Evolutionary conservation across 2,113 vertebrate species (phyloP), one percentile per base, ranked within the genome.

Genomic region (Bolborhynchus lineola): DNA sequence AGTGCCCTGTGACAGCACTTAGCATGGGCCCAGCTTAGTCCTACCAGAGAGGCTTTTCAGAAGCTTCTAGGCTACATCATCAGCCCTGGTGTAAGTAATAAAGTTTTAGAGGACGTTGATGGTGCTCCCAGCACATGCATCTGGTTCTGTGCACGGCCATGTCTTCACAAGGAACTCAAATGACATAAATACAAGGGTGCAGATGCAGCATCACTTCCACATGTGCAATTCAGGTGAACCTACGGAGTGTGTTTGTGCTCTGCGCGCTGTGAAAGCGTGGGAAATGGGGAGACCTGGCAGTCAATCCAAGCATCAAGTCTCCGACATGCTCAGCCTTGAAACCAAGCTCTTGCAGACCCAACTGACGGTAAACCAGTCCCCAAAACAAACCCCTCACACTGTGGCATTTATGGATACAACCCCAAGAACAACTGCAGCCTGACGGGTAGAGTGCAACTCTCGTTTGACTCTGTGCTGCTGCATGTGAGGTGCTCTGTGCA

Each of bases 71-170:
- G n/a, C 60, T 63, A 23, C 44, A 29, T 37, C 72, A 77, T 72
- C 52, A 94, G 59, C 53, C 52, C 72, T 39, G 16, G 31, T 28
- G 69, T 20, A 76, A 33, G 44, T 1, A 76, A 64, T 7, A 9
- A 89, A 62, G 17, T 47, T 81, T 62, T 41, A 74, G 20, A 86
- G 72, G 55, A 0, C 2, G 49, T 3, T 59, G 65, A 42, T 57
- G 46, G 37, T 44, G 65, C 23, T 12, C 14, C 35, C 79, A 71
- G 46, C 46, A 75, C 3, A 5, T 29, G 3, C 0, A 0, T 33
- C 39, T 60, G 52, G 21, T 16, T 63, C 65, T 85, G 52, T 7
- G 37, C 47, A 4, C 0, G 28, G 70, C n/a, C 55, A 24, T 0
- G 0, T 42, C 55, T 53, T 63, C 37, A 3, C 6, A 39, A 67